phyloP scores from a whole-genome alignment of 37 sponge, comb jelly and placozoan species.

The Petrosia ficiformis region DNA sequence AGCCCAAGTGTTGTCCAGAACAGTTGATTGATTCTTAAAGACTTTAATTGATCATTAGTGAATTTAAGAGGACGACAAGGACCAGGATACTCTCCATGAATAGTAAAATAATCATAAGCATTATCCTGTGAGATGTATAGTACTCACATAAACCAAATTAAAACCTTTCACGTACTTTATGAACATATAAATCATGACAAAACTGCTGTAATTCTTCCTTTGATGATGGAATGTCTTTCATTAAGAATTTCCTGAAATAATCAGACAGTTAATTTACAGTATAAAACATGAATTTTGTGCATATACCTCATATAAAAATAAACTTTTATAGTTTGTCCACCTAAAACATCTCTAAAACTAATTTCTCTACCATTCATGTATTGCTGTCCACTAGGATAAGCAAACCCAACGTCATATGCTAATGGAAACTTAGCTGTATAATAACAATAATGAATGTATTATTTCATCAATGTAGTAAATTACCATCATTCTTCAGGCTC shows the following conservation, averaged over 20 bases:
- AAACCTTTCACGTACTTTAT: slow-evolving; percentile 31
- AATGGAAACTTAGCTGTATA: slow-evolving; percentile 31
- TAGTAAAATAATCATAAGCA: slow-evolving; percentile 45
- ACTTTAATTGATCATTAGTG: not conserved
- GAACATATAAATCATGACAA: slow-evolving; percentile 47
- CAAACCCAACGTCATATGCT: slow-evolving; percentile 53
- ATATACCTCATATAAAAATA: slow-evolving; percentile 57
- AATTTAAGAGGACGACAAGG: slow-evolving; percentile 4
- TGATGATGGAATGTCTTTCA: slow-evolving; percentile 37
- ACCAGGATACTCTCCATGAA: slow-evolving; percentile 32
- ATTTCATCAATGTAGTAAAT: not conserved
- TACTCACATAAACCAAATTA: not conserved
- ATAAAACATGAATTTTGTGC: too few species aligned
- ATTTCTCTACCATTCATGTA: slow-evolving; percentile 5
- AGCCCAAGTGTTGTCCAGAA: too few species aligned
- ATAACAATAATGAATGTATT: not conserved
- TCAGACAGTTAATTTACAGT: too few species aligned
- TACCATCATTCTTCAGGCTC: slow-evolving; percentile 22
- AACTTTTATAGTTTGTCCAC: slow-evolving; percentile 17
- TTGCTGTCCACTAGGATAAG: slow-evolving; percentile 24
- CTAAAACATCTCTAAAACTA: slow-evolving; percentile 28
- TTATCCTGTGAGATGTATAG: slow-evolving; percentile 32
- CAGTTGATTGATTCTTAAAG: slow-evolving; percentile 11
- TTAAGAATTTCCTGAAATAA: slow-evolving; percentile 42
- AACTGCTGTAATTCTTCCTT: slow-evolving; percentile 42